Conservation (phyloP, 1,140 invertebrate species). For the Battus philenor region DNA sequence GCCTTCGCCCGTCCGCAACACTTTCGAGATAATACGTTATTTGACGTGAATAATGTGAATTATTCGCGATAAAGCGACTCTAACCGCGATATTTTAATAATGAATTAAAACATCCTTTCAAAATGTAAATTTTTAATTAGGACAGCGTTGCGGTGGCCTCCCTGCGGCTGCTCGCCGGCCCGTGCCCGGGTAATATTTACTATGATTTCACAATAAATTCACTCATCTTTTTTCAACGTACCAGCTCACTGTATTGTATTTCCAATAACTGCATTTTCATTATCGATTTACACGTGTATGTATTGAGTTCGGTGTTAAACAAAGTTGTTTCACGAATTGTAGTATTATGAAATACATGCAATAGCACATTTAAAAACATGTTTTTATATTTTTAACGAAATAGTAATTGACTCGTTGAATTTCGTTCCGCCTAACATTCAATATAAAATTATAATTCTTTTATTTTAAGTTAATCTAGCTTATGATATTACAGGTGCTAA, state of each 20-base stretch:
- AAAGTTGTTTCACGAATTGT: no score
- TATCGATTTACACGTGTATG: no score
- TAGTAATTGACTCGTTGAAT: no score
- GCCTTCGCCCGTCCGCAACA: constrained; percentile 2
- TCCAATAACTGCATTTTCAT: no score
- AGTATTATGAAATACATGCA: no score
- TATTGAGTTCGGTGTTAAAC: no score
- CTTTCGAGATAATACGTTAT: constrained; percentile 47
- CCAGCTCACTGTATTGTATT: background rate
- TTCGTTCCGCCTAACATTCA: no score
- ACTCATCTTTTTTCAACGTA: background rate
- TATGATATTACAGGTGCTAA: no score
- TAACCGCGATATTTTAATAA: constrained; percentile 67
- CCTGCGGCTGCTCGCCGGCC: constrained; percentile 13
- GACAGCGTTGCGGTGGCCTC: constrained; percentile 24
- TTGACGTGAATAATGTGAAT: constrained; percentile 54
- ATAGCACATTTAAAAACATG: no score
- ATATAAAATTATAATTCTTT: no score
- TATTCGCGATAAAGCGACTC: constrained; percentile 52
- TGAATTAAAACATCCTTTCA: constrained; percentile 67
- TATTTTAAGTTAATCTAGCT: no score
- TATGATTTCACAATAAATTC: constrained; percentile 1
- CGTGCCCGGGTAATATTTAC: constrained; percentile 1
- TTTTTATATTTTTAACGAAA: no score
- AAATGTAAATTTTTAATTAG: constrained; percentile 71